Conservation (phyloP, 53 echinoderm and acorn worm species). For the Holothuria scabra region DNA sequence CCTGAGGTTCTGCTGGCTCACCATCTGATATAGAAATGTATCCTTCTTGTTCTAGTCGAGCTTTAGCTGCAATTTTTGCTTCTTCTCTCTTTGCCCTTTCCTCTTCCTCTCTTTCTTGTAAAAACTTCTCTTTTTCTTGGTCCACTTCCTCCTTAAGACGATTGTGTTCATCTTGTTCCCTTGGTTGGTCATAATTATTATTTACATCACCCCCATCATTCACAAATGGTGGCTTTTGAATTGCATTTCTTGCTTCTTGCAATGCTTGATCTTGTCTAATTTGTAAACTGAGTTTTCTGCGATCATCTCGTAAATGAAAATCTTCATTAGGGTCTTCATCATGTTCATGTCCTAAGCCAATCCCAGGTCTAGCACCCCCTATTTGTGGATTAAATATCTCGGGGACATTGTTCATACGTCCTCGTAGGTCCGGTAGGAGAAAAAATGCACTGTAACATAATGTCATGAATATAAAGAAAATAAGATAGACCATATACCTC, state of each 20-base stretch:
- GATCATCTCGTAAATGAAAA: slow-evolving; percentile 74
- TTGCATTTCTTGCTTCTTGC: slow-evolving; percentile 74
- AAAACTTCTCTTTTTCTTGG: slow-evolving; percentile 70
- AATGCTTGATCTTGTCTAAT: slow-evolving; percentile 83
- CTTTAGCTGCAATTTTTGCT: slow-evolving; percentile 43
- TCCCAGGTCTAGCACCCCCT: slow-evolving; percentile 56
- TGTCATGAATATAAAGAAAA: slow-evolving; percentile 86
- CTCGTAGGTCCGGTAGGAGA: slow-evolving; percentile 82
- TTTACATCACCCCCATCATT: slow-evolving; percentile 14
- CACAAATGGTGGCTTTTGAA: slow-evolving; percentile 42
- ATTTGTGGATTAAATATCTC: slow-evolving; percentile 67
- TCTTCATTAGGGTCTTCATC: slow-evolving; percentile 58
- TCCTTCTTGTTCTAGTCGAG: slow-evolving; percentile 39
- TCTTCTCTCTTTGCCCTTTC: slow-evolving; percentile 41
- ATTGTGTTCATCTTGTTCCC: slow-evolving; percentile 47
- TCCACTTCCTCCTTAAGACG: slow-evolving; percentile 74
- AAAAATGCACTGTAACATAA: slow-evolving; percentile 94
- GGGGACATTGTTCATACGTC: slow-evolving; percentile 63
- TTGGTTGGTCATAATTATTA: slow-evolving; percentile 10
- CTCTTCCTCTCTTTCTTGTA: slow-evolving; percentile 58
- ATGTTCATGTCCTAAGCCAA: slow-evolving; percentile 65
- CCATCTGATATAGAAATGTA: slow-evolving; percentile 67
- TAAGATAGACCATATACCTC: slow-evolving; percentile 89
- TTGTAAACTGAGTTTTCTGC: slow-evolving; percentile 73
- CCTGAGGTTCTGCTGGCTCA: slow-evolving; percentile 74